phyloP scores from a whole-genome alignment of 2,797 vertebrate species.

The Dipus sagitta region DNA sequence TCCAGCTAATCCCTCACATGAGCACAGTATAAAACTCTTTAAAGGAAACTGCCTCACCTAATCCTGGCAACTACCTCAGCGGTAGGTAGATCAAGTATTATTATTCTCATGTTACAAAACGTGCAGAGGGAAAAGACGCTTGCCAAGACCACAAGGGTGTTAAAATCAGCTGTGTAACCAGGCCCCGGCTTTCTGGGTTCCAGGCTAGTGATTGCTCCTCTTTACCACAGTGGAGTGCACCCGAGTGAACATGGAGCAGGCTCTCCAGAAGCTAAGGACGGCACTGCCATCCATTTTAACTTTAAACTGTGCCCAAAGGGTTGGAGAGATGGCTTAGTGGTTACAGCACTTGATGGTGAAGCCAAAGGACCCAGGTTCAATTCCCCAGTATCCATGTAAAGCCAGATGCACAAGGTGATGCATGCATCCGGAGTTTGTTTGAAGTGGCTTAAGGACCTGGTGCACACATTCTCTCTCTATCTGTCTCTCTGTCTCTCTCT shows the following conservation, averaged over 20 bases:
- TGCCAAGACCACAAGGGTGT: neutral
- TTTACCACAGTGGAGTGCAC: neutral
- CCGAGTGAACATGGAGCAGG: conserved; percentile 16
- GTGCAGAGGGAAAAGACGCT: neutral
- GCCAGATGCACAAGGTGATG: too few species aligned
- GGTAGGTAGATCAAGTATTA: neutral
- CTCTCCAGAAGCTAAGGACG: conserved; percentile 14
- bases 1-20: conserved; percentile 24
- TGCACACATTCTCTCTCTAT: too few species aligned
- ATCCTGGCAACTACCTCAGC: conserved; percentile 33
- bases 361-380: too few species aligned
- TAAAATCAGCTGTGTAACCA: conserved; percentile 48
- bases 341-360: too few species aligned
- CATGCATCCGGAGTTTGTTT: too few species aligned
- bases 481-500: too few species aligned
- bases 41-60: conserved; percentile 55
- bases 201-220: neutral
- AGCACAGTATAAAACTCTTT: conserved; percentile 2
- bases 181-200: conserved; percentile 32
- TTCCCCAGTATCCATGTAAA: too few species aligned
- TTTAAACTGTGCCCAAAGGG: neutral
- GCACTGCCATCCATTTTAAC: neutral
- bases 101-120: conserved; percentile 32
- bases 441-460: too few species aligned
- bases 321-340: too few species aligned